Conservation (phyloP, 2,113 vertebrate genomes). For the Malurus melanocephalus region DNA sequence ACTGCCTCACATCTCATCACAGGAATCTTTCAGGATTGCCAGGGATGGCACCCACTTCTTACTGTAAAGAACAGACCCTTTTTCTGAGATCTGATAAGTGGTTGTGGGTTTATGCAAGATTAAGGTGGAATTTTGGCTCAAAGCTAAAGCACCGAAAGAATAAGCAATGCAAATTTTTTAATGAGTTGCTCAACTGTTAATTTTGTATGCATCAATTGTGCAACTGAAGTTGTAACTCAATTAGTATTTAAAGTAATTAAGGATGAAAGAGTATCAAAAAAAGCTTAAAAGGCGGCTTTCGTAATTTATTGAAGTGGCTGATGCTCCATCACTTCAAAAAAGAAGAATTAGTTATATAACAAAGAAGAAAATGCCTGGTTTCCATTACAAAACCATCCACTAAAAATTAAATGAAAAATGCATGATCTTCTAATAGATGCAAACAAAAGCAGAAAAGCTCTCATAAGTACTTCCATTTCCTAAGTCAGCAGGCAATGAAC, state of each 20-base stretch:
- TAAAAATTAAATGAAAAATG: background rate
- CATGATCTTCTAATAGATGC: background rate
- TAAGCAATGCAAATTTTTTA: background rate
- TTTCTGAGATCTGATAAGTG: background rate
- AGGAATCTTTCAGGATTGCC: background rate
- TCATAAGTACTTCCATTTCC: background rate
- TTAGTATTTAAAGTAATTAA: conserved; percentile 46
- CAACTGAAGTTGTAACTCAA: conserved; percentile 26
- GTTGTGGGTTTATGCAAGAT: background rate
- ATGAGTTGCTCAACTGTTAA: background rate
- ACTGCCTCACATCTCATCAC: background rate
- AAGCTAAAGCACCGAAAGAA: background rate
- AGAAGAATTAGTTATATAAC: background rate
- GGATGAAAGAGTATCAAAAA: conserved; percentile 2
- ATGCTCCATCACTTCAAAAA: conserved; percentile 19
- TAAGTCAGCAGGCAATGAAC: background rate
- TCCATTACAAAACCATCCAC: background rate
- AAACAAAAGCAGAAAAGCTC: background rate
- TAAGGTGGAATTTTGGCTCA: background rate
- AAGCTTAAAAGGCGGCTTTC: background rate
- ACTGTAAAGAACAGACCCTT: background rate
- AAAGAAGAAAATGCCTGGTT: background rate
- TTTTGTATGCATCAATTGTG: background rate
- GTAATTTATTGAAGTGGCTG: background rate
- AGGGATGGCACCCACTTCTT: background rate